A percentile compares a stretch with the other conserved stretches of the same genome.
Evolutionary conservation across 2,113 vertebrate genomes (phyloP).

Genomic region (Lathamus discolor): DNA sequence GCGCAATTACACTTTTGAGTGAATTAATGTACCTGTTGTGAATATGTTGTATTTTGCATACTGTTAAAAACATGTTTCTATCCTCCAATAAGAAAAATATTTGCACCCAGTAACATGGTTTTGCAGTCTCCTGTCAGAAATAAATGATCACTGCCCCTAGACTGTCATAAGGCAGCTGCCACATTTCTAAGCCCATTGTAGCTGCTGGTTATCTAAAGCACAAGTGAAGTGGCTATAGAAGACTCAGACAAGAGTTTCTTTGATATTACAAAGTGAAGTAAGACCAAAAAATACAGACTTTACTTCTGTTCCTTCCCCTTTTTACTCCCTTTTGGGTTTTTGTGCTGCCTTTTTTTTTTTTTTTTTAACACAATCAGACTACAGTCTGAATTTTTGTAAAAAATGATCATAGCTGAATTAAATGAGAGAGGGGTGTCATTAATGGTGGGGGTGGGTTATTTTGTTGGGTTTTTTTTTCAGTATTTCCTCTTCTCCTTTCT

Average conservation of each 20-base stretch:
- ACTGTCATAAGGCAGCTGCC: neutral
- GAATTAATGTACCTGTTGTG: neutral
- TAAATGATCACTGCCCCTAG: neutral
- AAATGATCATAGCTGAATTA: rapidly evolving
- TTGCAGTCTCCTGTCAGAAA: neutral
- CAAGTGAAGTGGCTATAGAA: neutral
- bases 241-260: neutral
- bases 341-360: neutral
- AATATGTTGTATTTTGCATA: neutral
- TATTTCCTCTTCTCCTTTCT: neutral
- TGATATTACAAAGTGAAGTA: neutral
- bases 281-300: neutral
- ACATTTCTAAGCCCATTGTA: rapidly evolving
- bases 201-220: neutral
- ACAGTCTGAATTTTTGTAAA: neutral
- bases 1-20: neutral
- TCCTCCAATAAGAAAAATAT: neutral
- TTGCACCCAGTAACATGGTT: rapidly evolving
- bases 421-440: neutral
- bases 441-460: neutral
- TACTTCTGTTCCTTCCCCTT: neutral
- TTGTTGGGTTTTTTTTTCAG: neutral
- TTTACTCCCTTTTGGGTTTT: neutral
- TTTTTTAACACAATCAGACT: neutral
- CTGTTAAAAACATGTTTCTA: neutral